Conservation (phyloP, 2,888 invertebrate genomes). For the Plagodis pulveraria region DNA sequence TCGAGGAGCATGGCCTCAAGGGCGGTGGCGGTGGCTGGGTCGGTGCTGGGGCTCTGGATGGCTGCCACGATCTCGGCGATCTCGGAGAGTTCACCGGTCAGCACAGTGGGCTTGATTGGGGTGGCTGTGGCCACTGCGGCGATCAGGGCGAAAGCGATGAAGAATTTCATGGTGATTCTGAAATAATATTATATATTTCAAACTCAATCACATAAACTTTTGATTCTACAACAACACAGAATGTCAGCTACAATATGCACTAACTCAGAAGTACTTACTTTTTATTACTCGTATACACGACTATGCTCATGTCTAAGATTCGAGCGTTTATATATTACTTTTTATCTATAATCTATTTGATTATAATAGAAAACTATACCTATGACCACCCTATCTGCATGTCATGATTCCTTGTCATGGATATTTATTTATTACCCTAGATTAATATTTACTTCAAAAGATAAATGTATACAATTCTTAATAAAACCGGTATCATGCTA, state of each 20-base stretch:
- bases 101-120: slow-evolving; percentile 33
- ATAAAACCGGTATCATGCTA: too few species aligned
- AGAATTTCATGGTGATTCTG: slow-evolving; percentile 65
- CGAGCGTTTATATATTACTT: slow-evolving; percentile 43
- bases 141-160: slow-evolving; percentile 61
- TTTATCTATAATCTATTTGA: slow-evolving; percentile 31
- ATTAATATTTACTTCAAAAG: too few species aligned
- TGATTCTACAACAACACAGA: too few species aligned
- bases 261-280: slow-evolving; percentile 13
- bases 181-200: neutral
- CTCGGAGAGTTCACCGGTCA: slow-evolving; percentile 33
- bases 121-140: slow-evolving; percentile 62
- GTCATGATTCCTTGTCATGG: too few species aligned
- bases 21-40: slow-evolving; percentile 41
- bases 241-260: too few species aligned
- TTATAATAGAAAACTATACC: too few species aligned
- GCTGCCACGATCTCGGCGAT: slow-evolving; percentile 43
- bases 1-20: slow-evolving; percentile 44
- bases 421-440: too few species aligned
- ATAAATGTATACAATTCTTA: too few species aligned
- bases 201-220: too few species aligned
- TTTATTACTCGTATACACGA: slow-evolving; percentile 35
- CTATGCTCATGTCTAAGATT: slow-evolving; percentile 32
- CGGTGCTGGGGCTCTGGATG: slow-evolving; percentile 40
- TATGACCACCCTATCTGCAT: too few species aligned